Base-by-base conservation (phyloP, 2,113 vertebrate species). In the Heterocephalus glaber region DNA sequence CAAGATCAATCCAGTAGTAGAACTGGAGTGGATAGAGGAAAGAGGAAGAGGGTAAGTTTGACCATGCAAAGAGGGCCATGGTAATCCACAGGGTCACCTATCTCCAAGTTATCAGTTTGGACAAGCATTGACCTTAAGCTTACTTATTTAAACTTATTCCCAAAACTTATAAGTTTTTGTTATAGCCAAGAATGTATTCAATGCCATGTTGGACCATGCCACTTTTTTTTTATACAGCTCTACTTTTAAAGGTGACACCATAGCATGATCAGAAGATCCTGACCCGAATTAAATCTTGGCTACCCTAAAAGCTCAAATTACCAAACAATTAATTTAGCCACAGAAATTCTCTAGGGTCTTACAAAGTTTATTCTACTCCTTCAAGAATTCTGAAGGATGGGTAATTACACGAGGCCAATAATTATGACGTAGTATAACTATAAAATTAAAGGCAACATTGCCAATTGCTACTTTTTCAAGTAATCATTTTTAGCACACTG, bases 361-460 rank as follows among this genome's bases (percentile, higher is more conserved):
- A 89, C 58, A 17, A 88, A n/a, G n/a, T 89, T 86, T 90, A 28
- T 89, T 77, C 28, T 35, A 28, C 41, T 76, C 44, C 47, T 95
- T 94, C 65, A 83, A 92, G 61, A 87, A 89, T 81, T 41, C 33
- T 44, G n/a, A 95, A 86, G 6, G 60, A 92, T 81, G 28, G 1
- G 1, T 24, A 70, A 70, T 80, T 85, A 84, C 16, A 86, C 17
- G 47, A 79, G 47, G 80, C 14, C 65, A 77, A 38, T 72, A 74
- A 83, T 88, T 90, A 76, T 7, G 28, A 92, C 90, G 58, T 47
- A 38, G 24, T 82, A 5, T 56, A 66, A 65, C 41, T 70, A 54
- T 68, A 86, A 86, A 95, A 80, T 88, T 52, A 85, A 96, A 92
- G 24, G 54, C 12, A 65, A 66, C 41, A 58, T 68, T 90, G 35